phyloP scores from a whole-genome alignment of 2,797 vertebrate genomes.

The Heteromormyrus szaboi region DNA sequence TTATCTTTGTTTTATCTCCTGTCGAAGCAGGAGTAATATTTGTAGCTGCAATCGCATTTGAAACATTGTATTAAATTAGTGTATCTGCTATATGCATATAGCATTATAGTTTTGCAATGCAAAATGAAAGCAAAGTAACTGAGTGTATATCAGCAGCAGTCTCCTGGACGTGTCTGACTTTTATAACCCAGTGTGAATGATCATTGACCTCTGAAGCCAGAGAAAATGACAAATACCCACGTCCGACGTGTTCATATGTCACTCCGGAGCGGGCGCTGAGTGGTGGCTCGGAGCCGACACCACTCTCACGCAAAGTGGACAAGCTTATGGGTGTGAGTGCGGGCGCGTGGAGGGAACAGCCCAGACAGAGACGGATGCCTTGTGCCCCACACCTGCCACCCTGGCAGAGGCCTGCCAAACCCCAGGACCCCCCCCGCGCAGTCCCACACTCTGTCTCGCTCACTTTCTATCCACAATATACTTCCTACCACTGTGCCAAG shows the following conservation, averaged over 20 bases:
- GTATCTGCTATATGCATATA: background rate
- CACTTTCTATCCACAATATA: background rate
- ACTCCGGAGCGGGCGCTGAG: background rate
- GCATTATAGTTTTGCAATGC: background rate
- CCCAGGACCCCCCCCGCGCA: constrained; percentile 25
- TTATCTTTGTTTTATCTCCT: background rate
- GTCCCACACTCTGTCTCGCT: background rate
- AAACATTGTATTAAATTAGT: background rate
- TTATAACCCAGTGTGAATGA: background rate
- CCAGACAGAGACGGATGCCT: constrained; percentile 31
- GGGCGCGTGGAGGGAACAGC: constrained; percentile 25
- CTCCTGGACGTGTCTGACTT: background rate
- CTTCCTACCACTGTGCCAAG: background rate
- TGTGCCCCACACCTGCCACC: constrained; percentile 34
- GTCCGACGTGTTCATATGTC: background rate
- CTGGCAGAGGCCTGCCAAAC: constrained; percentile 29
- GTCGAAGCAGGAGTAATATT: background rate
- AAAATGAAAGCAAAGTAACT: background rate
- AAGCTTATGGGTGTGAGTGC: constrained; percentile 30
- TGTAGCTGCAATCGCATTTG: background rate
- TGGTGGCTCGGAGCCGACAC: background rate
- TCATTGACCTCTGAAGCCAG: constrained; percentile 15
- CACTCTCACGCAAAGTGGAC: constrained; percentile 22
- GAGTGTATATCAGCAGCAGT: background rate
- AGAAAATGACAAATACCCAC: background rate